phyloP scores from a whole-genome alignment of 2,113 vertebrate species.

The Laticauda laticaudata region DNA sequence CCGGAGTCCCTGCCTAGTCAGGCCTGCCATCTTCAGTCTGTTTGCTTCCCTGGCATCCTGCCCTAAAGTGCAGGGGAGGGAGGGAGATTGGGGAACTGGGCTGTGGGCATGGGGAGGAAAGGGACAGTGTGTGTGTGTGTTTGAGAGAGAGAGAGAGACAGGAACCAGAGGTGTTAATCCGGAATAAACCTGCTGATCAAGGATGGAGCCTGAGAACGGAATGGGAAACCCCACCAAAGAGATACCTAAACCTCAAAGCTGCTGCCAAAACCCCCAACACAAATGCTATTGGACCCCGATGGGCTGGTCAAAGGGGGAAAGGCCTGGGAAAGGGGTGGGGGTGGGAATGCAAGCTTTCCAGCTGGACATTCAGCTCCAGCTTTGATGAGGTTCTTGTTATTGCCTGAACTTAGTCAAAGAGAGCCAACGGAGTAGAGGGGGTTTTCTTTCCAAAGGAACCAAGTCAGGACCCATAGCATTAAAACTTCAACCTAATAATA shows the following conservation, averaged over 20 bases:
- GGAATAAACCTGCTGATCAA: neutral
- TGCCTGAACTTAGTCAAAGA: too few species aligned
- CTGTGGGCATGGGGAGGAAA: neutral
- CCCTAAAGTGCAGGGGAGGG: neutral
- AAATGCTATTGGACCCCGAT: too few species aligned
- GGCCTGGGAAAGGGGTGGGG: too few species aligned
- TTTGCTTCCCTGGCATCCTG: neutral
- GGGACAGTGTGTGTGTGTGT: too few species aligned
- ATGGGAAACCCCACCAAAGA: neutral
- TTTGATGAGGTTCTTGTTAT: too few species aligned
- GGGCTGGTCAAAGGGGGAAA: too few species aligned
- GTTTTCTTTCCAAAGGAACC: too few species aligned
- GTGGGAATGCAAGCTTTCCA: too few species aligned
- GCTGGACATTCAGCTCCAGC: too few species aligned
- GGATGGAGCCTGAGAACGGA: neutral
- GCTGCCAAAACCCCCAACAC: neutral
- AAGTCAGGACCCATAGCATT: too few species aligned
- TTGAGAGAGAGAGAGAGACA: too few species aligned
- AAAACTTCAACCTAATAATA: neutral
- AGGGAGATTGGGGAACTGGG: neutral
- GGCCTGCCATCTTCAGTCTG: neutral
- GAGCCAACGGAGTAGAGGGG: too few species aligned
- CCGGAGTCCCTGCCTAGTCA: neutral
- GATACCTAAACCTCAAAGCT: neutral
- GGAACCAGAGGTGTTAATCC: neutral